Percentiles rank a stretch among this genome's conserved stretches.
These are phyloP conservation scores for Nasonia longicornis DNA, from an alignment of 1,140 invertebrate species.

Conservation along the genomic window DNA sequence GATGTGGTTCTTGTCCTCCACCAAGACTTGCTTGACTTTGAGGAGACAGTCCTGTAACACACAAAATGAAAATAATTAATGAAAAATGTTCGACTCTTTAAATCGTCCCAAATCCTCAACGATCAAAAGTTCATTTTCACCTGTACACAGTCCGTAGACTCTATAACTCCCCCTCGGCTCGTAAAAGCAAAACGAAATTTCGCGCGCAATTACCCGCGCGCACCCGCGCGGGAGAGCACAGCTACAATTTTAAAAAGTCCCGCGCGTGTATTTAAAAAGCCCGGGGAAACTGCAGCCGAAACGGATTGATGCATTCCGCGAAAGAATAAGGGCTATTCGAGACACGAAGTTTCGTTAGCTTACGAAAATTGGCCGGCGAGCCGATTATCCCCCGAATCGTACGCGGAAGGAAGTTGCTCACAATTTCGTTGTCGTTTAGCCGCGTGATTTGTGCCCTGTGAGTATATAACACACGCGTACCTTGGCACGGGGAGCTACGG, in stretches of 20 bases:
- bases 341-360: not conserved
- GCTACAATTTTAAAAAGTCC: slow-evolving; percentile 31
- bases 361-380: slow-evolving; percentile 38
- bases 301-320: slow-evolving; percentile 36
- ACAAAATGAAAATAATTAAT: slow-evolving; percentile 39
- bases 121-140: slow-evolving; percentile 7
- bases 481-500: slow-evolving; percentile 21
- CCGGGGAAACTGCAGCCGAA: not conserved
- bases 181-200: slow-evolving; percentile 38
- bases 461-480: not conserved
- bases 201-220: slow-evolving; percentile 29
- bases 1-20: slow-evolving; percentile 93
- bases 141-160: not conserved
- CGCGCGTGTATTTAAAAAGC: slow-evolving; percentile 41
- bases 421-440: not conserved
- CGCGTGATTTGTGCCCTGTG: not conserved
- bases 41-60: slow-evolving; percentile 83
- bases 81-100: not conserved
- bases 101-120: not conserved
- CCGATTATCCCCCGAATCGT: slow-evolving; percentile 46
- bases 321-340: slow-evolving; percentile 3
- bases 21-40: slow-evolving; percentile 88
- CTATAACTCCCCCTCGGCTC: not conserved
- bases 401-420: slow-evolving; percentile 18
- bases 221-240: not conserved